These are phyloP conservation scores for Chrysaora quinquecirrha DNA, from an alignment of 30 jellyfish, hydroid and myxozoan species.

Conservation along the genomic window DNA sequence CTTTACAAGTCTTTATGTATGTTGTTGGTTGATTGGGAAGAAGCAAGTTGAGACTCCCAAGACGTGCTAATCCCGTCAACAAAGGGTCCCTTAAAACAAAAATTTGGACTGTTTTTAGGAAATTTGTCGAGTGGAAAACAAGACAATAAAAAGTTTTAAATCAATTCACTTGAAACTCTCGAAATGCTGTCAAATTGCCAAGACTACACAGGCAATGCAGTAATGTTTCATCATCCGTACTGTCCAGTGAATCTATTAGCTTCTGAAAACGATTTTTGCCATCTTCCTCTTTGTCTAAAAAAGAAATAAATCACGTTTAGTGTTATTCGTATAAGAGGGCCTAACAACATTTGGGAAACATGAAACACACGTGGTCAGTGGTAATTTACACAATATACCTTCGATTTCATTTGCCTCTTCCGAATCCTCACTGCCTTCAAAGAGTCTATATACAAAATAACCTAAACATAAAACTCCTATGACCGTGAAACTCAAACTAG, in stretches of 20 bases:
- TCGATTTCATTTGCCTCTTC: not conserved
- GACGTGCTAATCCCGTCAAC: too few species aligned
- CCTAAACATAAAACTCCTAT: slow-evolving; percentile 10
- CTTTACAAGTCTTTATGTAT: too few species aligned
- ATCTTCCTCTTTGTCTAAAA: not conserved
- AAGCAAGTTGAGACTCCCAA: too few species aligned
- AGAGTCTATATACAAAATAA: not conserved
- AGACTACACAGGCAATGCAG: slow-evolving; percentile 25
- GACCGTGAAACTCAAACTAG: not conserved
- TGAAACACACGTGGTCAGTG: too few species aligned
- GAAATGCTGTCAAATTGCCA: slow-evolving; percentile 64
- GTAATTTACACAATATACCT: too few species aligned
- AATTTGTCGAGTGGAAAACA: too few species aligned
- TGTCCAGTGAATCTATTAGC: slow-evolving; percentile 15
- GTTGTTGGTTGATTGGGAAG: too few species aligned
- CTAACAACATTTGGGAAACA: too few species aligned
- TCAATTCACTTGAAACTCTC: slow-evolving; percentile 49
- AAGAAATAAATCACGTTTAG: not conserved
- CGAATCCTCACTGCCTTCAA: not conserved
- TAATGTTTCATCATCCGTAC: slow-evolving; percentile 9
- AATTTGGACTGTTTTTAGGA: too few species aligned
- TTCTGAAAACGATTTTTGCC: slow-evolving; percentile 36
- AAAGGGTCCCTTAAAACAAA: too few species aligned
- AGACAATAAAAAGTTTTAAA: too few species aligned
- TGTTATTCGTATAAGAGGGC: too few species aligned